A percentile compares a stretch with the other conserved stretches of the same genome.
Evolutionary conservation across 2,797 vertebrate genomes (phyloP).

Genomic region (Notoglanidium macrostoma): DNA sequence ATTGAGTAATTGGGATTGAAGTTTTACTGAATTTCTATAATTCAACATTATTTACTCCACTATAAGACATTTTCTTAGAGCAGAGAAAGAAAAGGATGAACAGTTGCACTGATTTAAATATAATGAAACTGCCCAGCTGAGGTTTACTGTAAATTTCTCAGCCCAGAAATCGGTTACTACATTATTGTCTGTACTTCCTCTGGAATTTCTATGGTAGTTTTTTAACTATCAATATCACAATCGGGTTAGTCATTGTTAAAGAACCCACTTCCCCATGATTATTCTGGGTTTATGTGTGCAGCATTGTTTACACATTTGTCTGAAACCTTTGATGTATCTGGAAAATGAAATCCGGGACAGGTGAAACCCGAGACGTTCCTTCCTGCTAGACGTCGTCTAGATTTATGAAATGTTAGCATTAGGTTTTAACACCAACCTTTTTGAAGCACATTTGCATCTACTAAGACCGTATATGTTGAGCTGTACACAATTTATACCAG

Average conservation of each 20-base stretch:
- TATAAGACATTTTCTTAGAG: not conserved
- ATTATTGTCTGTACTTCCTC: not conserved
- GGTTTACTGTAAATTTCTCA: not conserved
- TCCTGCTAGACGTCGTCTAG: no score
- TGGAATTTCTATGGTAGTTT: not conserved
- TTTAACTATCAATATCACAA: not conserved
- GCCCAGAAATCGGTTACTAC: not conserved
- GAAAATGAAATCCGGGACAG: not conserved
- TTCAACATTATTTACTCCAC: not conserved
- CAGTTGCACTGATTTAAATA: not conserved
- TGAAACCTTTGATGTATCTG: not conserved
- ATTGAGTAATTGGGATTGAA: not conserved
- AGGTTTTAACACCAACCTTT: no score
- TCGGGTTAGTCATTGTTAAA: not conserved
- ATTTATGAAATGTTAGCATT: no score
- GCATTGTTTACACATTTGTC: not conserved
- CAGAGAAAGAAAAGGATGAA: not conserved
- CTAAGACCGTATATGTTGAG: not conserved
- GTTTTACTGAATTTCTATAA: not conserved
- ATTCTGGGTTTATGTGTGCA: not conserved
- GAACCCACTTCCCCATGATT: not conserved
- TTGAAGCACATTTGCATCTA: not conserved
- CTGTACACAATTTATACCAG: not conserved
- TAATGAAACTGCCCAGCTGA: not conserved
- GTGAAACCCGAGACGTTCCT: not conserved